phyloP scores from a whole-genome alignment of 92 coral and sea anemone genomes.

The Palythoa grandis region DNA sequence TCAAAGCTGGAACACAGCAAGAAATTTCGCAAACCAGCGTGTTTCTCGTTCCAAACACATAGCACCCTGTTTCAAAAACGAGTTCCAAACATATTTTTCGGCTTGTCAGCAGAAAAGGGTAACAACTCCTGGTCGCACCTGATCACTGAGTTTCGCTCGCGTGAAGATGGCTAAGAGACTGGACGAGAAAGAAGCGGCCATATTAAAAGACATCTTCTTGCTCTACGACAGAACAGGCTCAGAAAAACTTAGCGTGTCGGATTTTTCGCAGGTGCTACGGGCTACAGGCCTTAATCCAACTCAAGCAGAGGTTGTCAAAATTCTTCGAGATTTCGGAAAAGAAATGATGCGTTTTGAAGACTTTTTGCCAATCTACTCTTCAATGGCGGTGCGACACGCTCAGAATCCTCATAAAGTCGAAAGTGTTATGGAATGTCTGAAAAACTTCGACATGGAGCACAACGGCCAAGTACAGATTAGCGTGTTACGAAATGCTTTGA shows the following conservation, averaged over 20 bases:
- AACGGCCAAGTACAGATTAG: slow-evolving; percentile 83
- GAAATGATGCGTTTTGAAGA: slow-evolving; percentile 80
- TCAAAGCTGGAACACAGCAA: slow-evolving; percentile 2
- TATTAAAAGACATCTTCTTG: slow-evolving; percentile 86
- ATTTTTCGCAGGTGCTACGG: slow-evolving; percentile 86
- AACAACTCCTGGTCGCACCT: not conserved
- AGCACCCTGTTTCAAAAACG: not conserved
- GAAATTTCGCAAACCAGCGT: not conserved
- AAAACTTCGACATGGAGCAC: slow-evolving; percentile 88
- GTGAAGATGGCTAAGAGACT: slow-evolving; percentile 55
- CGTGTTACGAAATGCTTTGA: slow-evolving; percentile 89
- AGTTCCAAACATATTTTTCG: not conserved
- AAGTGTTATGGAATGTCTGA: slow-evolving; percentile 88
- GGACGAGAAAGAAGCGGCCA: slow-evolving; percentile 72
- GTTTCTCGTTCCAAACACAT: not conserved
- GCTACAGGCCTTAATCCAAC: slow-evolving; percentile 96
- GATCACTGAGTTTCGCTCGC: not conserved
- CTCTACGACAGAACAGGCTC: slow-evolving; percentile 90
- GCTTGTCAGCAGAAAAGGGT: not conserved
- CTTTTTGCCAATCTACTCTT: slow-evolving; percentile 89
- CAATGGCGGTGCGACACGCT: slow-evolving; percentile 79
- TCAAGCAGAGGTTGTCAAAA: slow-evolving; percentile 86
- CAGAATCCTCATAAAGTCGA: slow-evolving; percentile 79
- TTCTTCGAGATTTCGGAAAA: slow-evolving; percentile 86
- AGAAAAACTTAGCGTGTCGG: slow-evolving; percentile 73